phyloP scores from a whole-genome alignment of 2,113 vertebrate species.

The Heterotilapia buettikoferi region DNA sequence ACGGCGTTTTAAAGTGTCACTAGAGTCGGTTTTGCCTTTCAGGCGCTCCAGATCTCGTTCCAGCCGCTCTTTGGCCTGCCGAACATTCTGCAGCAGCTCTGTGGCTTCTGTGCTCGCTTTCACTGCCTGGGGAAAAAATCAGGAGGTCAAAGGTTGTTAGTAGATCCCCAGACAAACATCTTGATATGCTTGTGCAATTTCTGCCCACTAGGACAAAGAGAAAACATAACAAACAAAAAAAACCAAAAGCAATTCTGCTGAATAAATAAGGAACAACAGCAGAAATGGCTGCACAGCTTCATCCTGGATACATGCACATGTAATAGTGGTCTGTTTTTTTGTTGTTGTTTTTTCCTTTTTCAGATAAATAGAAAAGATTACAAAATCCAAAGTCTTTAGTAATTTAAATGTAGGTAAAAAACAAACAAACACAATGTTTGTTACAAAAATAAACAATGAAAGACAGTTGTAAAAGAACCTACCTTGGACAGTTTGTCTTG shows the following conservation, averaged over 20 bases:
- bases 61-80: slow-evolving; percentile 93
- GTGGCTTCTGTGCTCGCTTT: slow-evolving; percentile 97
- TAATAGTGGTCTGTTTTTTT: not conserved
- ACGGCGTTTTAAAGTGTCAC: slow-evolving; percentile 91
- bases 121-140: slow-evolving; percentile 78
- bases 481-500: slow-evolving; percentile 98
- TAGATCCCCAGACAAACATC: slow-evolving; percentile 14
- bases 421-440: not conserved
- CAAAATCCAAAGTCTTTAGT: not conserved
- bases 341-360: not conserved
- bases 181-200: not conserved
- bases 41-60: slow-evolving; percentile 93
- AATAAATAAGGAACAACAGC: not conserved
- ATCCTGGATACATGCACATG: not conserved
- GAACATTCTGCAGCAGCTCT: slow-evolving; percentile 96
- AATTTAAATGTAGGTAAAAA: not conserved
- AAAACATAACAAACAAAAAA: not conserved
- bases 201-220: not conserved
- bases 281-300: not conserved
- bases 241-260: not conserved
- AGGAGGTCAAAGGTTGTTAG: slow-evolving; percentile 27
- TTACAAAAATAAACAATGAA: not conserved
- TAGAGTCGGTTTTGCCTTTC: slow-evolving; percentile 86
- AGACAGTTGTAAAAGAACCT: not conserved
- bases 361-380: not conserved